phyloP scores from a whole-genome alignment of 2,888 invertebrate species.

The Magallana nippona region DNA sequence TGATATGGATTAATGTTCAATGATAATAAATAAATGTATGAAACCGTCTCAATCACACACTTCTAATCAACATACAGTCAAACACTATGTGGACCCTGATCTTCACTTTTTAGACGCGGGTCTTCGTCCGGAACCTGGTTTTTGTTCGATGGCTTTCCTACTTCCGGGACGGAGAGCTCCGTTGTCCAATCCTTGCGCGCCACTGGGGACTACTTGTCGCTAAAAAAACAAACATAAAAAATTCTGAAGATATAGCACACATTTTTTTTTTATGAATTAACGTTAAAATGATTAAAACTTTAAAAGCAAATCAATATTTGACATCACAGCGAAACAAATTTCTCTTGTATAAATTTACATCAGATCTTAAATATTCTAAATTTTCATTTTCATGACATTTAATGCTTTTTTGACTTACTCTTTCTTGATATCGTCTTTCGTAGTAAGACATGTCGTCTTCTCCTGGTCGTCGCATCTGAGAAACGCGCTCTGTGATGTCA shows the following conservation, averaged over 20 bases:
- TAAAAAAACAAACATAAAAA: background rate
- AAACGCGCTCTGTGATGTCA: constrained; percentile 74
- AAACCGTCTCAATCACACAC: no score
- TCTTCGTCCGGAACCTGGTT: constrained; percentile 53
- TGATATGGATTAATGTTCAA: no score
- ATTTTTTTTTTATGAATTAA: no score
- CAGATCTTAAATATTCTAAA: no score
- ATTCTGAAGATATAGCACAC: no score
- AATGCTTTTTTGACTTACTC: constrained; percentile 58
- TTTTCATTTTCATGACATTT: background rate
- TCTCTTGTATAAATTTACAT: no score
- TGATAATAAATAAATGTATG: no score
- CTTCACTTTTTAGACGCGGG: constrained; percentile 44
- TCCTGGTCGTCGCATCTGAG: constrained; percentile 74
- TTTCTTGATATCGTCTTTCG: constrained; percentile 79
- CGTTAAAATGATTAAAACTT: no score
- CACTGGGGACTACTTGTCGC: constrained; percentile 10
- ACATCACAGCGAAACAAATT: no score
- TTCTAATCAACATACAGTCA: background rate
- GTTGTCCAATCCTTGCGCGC: constrained; percentile 50
- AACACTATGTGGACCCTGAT: background rate
- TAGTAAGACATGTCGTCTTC: constrained; percentile 79
- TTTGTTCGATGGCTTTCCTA: constrained; percentile 59
- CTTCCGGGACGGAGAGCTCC: constrained; percentile 53
- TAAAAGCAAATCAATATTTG: no score